Base-by-base conservation (phyloP, 2,113 vertebrate species). In the Oreochromis niloticus region DNA sequence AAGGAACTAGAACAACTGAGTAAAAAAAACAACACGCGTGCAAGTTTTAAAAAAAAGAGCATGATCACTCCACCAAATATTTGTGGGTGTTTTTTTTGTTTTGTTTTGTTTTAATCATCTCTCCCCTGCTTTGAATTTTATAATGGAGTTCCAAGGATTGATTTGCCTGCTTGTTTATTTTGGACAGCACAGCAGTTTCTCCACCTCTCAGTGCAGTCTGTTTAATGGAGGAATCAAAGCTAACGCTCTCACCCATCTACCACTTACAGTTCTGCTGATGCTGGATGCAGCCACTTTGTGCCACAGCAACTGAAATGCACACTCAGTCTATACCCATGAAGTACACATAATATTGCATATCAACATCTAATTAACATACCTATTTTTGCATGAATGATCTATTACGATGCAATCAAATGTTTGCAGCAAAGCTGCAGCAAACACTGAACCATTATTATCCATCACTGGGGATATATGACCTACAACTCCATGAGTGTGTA, bases 171-270 rank as follows among this genome's bases (percentile, higher is more conserved):
- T 88, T 85, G 46, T 43, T 84, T 80, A 54, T 50, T 89, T 87
- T 83, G 48, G 88, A 87, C 82, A 93, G 87, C 87, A 3, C 87
- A 89, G 94, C 94, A 94, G 41, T 90, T 94, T 91, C 84, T 82
- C 16, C 78, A 75, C 71, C 55, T 88, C 80, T 85, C 22, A 59
- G 63, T 81, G 56, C 71, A 71, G 84, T 43, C 63, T 80, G 79
- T 94, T 82, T 91, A 94, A 87, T 88, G 85, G 89, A 87, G 48
- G 84, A 84, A 86, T 93, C 90, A 86, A 90, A 90, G 84, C 86
- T 79, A n/a, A 11, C 41, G 27, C 59, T 79, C 82, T 83, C 55
- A 14, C 24, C 82, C 81, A 66, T 85, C 79, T 66, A 83, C 55
- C 2, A 22, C 46, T 81, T 82, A 71, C 32, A 41, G 34, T 87